phyloP scores from a whole-genome alignment of 2,797 vertebrate species.

The Sardinella longiceps region DNA sequence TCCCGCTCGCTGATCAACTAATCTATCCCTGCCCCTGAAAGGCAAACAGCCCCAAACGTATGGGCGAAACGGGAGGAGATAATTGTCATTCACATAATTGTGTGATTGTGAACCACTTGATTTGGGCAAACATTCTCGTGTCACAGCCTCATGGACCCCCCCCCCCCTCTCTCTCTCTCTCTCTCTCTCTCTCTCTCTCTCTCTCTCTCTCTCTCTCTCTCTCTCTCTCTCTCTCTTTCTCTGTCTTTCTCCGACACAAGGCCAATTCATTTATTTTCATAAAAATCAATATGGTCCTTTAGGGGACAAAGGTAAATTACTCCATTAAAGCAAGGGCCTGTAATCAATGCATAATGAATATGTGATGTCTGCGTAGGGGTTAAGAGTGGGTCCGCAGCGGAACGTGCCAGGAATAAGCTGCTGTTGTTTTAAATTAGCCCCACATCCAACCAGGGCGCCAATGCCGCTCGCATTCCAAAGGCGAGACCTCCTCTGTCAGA shows the following conservation, averaged over 20 bases:
- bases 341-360: slow-evolving; percentile 73
- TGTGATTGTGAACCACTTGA: slow-evolving; percentile 54
- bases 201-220: neutral
- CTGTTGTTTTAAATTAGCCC: slow-evolving; percentile 44
- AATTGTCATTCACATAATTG: slow-evolving; percentile 61
- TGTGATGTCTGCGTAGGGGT: slow-evolving; percentile 60
- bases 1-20: slow-evolving; percentile 42
- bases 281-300: slow-evolving; percentile 78
- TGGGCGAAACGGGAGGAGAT: slow-evolving; percentile 47
- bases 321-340: slow-evolving; percentile 72
- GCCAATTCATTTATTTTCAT: slow-evolving; percentile 76
- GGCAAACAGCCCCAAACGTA: slow-evolving; percentile 56
- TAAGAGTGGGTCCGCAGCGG: slow-evolving; percentile 64
- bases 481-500: slow-evolving; percentile 24
- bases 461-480: slow-evolving; percentile 22
- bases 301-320: slow-evolving; percentile 72
- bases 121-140: slow-evolving; percentile 61
- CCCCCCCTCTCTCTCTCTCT: slow-evolving; percentile 18
- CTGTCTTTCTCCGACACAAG: slow-evolving; percentile 59
- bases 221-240: slow-evolving; percentile 45
- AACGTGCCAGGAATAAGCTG: slow-evolving; percentile 50
- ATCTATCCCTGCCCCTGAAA: slow-evolving; percentile 45
- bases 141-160: slow-evolving; percentile 51
- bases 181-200: neutral
- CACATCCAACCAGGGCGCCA: slow-evolving; percentile 12